phyloP scores from a whole-genome alignment of 2,797 vertebrate species.

The Diplodus sargus region DNA sequence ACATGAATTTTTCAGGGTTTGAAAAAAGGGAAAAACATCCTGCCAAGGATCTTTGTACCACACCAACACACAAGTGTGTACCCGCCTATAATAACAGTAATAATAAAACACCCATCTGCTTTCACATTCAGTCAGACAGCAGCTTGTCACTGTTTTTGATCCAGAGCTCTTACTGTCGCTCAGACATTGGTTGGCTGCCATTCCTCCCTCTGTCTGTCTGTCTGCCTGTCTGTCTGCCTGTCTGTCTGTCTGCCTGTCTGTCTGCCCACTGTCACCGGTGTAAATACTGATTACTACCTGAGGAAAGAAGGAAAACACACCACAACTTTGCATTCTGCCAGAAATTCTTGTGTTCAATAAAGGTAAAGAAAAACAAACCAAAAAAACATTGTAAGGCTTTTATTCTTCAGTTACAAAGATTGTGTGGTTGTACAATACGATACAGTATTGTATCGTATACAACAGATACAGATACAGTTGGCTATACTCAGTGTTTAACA shows the following conservation, averaged over 20 bases:
- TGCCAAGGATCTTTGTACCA: conserved; percentile 30
- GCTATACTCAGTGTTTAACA: too few relatives aligned
- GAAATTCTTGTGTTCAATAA: conserved; percentile 97
- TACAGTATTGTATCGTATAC: too few relatives aligned
- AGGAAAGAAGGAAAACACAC: conserved; percentile 75
- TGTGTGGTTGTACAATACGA: not conserved
- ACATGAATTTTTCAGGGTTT: conserved; percentile 35
- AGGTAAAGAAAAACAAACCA: conserved; percentile 74
- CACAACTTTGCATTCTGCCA: conserved; percentile 95
- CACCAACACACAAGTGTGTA: conserved; percentile 25
- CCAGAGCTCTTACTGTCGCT: conserved; percentile 82
- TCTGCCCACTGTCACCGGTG: conserved; percentile 83
- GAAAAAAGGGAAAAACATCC: conserved; percentile 14
- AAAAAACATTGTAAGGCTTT: conserved; percentile 28
- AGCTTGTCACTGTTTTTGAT: conserved; percentile 30
- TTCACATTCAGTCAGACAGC: conserved; percentile 28
- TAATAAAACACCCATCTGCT: conserved; percentile 19
- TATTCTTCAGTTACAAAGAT: not conserved
- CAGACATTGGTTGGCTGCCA: conserved; percentile 80
- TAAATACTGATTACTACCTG: conserved; percentile 95
- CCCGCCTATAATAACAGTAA: not conserved
- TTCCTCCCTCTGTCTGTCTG: conserved; percentile 72
- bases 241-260: conserved; percentile 80
- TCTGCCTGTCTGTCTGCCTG: conserved; percentile 69
- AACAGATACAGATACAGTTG: too few relatives aligned